Percentiles rank a stretch among this genome's conserved stretches.
Evolutionary conservation across 37 sponge, comb jelly and placozoan genomes (phyloP).

Genomic region (Spongia lamella): DNA sequence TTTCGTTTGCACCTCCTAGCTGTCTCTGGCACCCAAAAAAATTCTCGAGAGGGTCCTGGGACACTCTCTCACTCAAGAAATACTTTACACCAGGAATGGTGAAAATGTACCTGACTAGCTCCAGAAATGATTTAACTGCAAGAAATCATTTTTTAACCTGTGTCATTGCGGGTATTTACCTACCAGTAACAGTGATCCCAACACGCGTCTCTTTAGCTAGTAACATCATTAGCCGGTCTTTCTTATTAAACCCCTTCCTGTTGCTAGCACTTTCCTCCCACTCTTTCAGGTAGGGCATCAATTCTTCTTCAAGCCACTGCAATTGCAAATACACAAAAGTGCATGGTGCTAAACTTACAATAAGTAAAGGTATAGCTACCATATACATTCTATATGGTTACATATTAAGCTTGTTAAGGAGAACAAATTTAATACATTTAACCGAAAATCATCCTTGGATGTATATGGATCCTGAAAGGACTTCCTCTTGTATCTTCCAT

Average conservation of each 20-base stretch:
- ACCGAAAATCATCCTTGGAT: neutral
- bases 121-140: conserved; percentile 17
- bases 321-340: neutral
- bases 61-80: conserved; percentile 29
- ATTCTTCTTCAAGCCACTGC: conserved; percentile 29
- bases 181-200: conserved; percentile 51
- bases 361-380: too few relatives aligned
- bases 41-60: conserved; percentile 48
- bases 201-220: conserved; percentile 23
- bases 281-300: conserved; percentile 31
- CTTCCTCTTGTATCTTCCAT: conserved; percentile 1
- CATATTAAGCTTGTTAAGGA: neutral
- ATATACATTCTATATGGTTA: neutral
- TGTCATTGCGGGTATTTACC: too few relatives aligned
- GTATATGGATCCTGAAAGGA: conserved; percentile 2
- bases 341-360: neutral
- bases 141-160: neutral
- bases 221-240: conserved; percentile 18
- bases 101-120: conserved; percentile 14
- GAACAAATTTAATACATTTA: conserved; percentile 5
- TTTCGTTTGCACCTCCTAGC: conserved; percentile 34
- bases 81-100: conserved; percentile 1
- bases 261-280: conserved; percentile 24
- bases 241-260: neutral
- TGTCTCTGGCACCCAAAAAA: conserved; percentile 55